phyloP scores from a whole-genome alignment of 2,888 invertebrate genomes.

The Lasioglossum morio region DNA sequence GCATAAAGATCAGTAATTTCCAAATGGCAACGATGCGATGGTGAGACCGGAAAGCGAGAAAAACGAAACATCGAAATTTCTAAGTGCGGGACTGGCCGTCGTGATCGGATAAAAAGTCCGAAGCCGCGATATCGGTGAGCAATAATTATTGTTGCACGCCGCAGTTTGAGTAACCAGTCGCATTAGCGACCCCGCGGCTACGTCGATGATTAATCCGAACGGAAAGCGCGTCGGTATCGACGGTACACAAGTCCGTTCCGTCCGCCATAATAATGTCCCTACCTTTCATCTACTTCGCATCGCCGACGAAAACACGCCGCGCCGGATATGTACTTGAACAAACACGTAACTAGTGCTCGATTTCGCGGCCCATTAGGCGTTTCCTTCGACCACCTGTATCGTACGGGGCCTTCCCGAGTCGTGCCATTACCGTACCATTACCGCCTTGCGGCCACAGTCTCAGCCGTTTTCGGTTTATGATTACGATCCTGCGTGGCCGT shows the following conservation, averaged over 20 bases:
- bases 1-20: neutral
- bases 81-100: neutral
- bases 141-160: constrained; percentile 54
- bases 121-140: constrained; percentile 22
- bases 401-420: constrained; percentile 17
- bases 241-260: constrained; percentile 56
- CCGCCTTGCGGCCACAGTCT: constrained; percentile 2
- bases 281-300: constrained; percentile 35
- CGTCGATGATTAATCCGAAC: constrained; percentile 67
- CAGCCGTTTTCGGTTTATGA: constrained; percentile 13
- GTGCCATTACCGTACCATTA: neutral
- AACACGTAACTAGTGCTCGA: constrained; percentile 61
- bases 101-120: constrained; percentile 20
- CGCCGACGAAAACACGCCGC: constrained; percentile 30
- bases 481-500: neutral
- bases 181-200: constrained; percentile 47
- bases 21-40: neutral
- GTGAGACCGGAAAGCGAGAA: neutral
- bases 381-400: constrained; percentile 69
- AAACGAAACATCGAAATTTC: neutral
- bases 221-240: constrained; percentile 66
- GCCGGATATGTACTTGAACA: constrained; percentile 30
- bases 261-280: constrained; percentile 61
- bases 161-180: constrained; percentile 56
- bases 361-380: constrained; percentile 73